phyloP scores from a whole-genome alignment of 1,140 invertebrate genomes.

The Meloidogyne hapla region DNA sequence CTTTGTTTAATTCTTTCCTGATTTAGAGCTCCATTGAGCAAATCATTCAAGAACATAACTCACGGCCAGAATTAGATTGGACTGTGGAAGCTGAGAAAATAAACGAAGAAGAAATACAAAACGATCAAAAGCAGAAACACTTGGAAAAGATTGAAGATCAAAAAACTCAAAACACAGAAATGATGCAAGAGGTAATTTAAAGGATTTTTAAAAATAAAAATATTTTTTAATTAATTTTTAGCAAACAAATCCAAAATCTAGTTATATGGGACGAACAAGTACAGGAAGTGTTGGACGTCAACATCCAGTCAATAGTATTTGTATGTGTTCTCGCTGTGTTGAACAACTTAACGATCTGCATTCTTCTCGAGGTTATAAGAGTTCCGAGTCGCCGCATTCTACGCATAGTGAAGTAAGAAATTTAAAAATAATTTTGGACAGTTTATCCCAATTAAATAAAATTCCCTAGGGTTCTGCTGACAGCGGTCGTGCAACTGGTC shows the following conservation, averaged over 20 bases:
- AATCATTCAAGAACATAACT: constrained; percentile 17
- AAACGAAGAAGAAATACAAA: constrained; percentile 1
- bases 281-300: constrained; percentile 9
- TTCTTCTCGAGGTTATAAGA: constrained; percentile 37
- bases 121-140: constrained; percentile 15
- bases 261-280: constrained; percentile 13
- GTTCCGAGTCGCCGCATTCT: constrained; percentile 47
- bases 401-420: constrained; percentile 46
- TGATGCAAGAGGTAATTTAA: background rate
- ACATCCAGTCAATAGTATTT: constrained; percentile 29
- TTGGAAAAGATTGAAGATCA: constrained; percentile 3
- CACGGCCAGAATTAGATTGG: constrained; percentile 20
- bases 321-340: constrained; percentile 16
- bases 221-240: constrained; percentile 10
- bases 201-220: background rate
- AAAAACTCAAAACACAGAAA: constrained; percentile 8
- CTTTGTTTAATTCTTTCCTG: background rate
- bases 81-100: constrained; percentile 6
- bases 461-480: constrained; percentile 50
- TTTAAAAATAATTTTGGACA: constrained; percentile 11
- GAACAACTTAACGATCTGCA: constrained; percentile 20
- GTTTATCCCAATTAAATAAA: background rate
- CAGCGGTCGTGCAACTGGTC: constrained; percentile 50
- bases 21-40: constrained; percentile 8
- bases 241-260: constrained; percentile 5